phyloP scores from a whole-genome alignment of 2,797 vertebrate genomes.

The Coregonus suidteri region DNA sequence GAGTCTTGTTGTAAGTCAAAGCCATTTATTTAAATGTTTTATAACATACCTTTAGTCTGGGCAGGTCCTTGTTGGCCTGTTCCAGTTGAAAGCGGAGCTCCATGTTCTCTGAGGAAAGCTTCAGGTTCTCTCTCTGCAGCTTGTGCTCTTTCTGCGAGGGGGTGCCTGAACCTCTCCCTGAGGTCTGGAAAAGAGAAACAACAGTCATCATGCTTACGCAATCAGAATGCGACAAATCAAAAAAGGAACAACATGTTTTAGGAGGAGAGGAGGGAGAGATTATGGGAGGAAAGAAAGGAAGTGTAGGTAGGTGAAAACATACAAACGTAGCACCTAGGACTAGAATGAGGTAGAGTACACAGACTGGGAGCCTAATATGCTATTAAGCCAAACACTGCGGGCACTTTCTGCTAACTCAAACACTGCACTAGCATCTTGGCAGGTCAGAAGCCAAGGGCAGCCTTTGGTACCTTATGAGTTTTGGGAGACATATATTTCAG shows the following conservation, averaged over 20 bases:
- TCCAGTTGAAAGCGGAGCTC: conserved; percentile 91
- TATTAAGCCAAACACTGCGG: conserved; percentile 17
- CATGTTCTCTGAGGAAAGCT: conserved; percentile 89
- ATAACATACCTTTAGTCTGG: conserved; percentile 85
- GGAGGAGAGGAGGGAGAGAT: not conserved
- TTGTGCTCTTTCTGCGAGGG: conserved; percentile 82
- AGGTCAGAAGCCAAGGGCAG: conserved; percentile 7
- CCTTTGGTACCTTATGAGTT: conserved; percentile 64
- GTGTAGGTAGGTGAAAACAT: not conserved
- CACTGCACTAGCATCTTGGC: conserved; percentile 8
- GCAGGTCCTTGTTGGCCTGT: conserved; percentile 87
- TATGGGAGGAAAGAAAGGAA: not conserved
- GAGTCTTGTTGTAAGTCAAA: not conserved
- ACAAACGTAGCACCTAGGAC: not conserved
- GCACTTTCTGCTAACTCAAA: conserved; percentile 28
- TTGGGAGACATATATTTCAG: conserved; percentile 38
- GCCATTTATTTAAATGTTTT: not conserved
- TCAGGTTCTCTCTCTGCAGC: conserved; percentile 86
- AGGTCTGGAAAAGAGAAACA: conserved; percentile 70
- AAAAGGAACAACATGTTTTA: not conserved
- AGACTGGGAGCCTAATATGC: not conserved
- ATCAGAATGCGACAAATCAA: not conserved
- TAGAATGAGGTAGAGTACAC: not conserved
- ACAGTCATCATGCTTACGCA: not conserved
- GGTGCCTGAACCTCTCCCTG: conserved; percentile 79